Base-by-base conservation (phyloP, 2,888 invertebrate species). In the Parthenolecanium corni region DNA sequence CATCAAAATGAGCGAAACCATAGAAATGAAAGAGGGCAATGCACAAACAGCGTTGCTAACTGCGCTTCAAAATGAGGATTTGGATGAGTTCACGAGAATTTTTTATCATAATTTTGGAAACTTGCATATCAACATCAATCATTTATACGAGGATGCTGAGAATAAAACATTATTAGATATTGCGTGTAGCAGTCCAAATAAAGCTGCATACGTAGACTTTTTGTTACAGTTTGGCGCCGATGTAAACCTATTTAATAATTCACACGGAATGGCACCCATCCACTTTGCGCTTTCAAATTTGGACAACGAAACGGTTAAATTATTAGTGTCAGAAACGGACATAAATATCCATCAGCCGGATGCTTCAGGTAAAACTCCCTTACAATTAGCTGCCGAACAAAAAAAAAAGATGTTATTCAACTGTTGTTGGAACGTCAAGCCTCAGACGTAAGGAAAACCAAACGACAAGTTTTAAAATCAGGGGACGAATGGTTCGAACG, bases 221-320 rank as follows among this genome's bases (percentile, higher is more conserved):
- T 72, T 86, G 40, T 70, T 85, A 12, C 76, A 79, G 63, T 72
- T 79, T 57, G 82, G 82, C 64, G 84, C 82, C 0, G 76, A 82
- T 71, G 78, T 82, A 0, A 81, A 82, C 67, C 76, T 73, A 68
- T 69, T 80, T 1, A 82, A 82, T 70, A 75, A 76, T 66, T 75
- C 75, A 1, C 77, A 79, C 58, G 75, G 78, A 16, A 79, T 78
- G 66, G 79, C 81, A n/a, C 81, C 84, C 0, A 75, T 85, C 66
- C 84, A 85, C 72, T 81, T 81, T 65, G 82, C 83, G 2, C 77
- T 80, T 0, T 79, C 80, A 70, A 75, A 74, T 52, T 79, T 78
- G 18, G 77, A 78, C 66, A 70, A 74, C 3, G 75, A 76, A 46
- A 77, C 77, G 9, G 69, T 83, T 47, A 71, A 73, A 65, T 71